Evolutionary conservation across 2,888 invertebrate species (phyloP), one percentile per base, ranked within the genome.

Genomic region (Andricus curvator): DNA sequence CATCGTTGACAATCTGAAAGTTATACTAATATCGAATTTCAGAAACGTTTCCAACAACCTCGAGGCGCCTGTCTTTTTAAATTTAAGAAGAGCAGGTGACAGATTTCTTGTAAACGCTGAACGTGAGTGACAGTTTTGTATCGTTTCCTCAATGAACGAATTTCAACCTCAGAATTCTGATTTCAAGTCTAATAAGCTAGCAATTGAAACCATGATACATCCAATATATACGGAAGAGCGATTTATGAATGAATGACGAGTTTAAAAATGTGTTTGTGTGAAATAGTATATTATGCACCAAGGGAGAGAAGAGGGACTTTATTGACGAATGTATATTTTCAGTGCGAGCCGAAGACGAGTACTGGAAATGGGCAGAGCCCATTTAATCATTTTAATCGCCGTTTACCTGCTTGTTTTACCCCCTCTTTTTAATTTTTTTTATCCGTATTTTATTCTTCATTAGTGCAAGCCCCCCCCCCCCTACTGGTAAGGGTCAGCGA

Each of bases 21-120:
- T n/a, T 56, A 74, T 56, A 60, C 56, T 74, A 33, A 33, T 70
- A 51, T 41, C 20, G 22, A 70, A 48, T 70, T 70, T 51, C 70
- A 48, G 70, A 70, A 51, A 13, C 70, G 48, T 51, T 70, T 70
- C 13, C 29, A 74, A 56, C 56, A 74, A 56, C 74, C 56, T 60
- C 74, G 56, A 37, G 74, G 74, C 56, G 56, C 74, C 37, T 70
- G 11, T 56, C 74, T 74, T 74, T 60, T 60, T 22, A 17, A 56
- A 51, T 60, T n/a, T n/a, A 22, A 51, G 33, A 56, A 33, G n/a
- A 74, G 56, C 74, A 74, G 74, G 56, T 74, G 74, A 74, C 74
- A 74, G 74, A 74, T 74, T 74, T 74, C 74, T 74, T 74, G 74
- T 74, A 74, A 74, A n/a, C 56, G 33, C 33, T 74, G 60, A 74